Evolutionary conservation across 2,797 vertebrate species (phyloP), one percentile per base, ranked within the genome.

Genomic region (Pteronotus mesoamericanus): DNA sequence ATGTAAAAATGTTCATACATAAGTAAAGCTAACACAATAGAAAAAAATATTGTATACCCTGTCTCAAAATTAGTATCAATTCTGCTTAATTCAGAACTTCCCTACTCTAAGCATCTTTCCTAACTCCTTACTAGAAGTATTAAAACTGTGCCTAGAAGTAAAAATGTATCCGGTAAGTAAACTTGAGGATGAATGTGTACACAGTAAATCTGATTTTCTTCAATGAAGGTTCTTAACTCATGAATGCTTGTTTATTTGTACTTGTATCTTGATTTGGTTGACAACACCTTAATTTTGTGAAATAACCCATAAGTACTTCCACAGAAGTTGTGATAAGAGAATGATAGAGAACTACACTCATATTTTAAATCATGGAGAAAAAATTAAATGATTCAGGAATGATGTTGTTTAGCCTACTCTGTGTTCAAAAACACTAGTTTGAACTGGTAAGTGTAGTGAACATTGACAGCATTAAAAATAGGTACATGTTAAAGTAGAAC

Each of bases 61-160:
- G 15, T 77, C 51, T 91, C 85, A 96, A 95, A 37, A 96, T 96
- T 86, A 97, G 96, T 92, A 92, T 74, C 64, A 85, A 77, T 44
- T 87, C 91, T 87, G 90, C 89, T 72, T 98, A 96, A 94, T 51
- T 59, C 86, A 97, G 89, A 93, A 57, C 48, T 87, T 95, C 59
- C 26, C 37, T 93, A 48, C 82, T 51, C 78, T 80, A 91, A 92
- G 87, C 44, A 89, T 0, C 0, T 97, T 95, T 96, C 66, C 57
- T 85, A 78, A 92, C 46, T 86, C 96, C n/a, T 91, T 89, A 69
- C 37, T 61, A 22, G 71, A 97, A 96, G 88, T 89, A 82, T 95
- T 96, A 83, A 95, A 96, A 91, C 26, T 12, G 68, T 42, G 14
- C 96, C 96, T 96, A 79, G 34, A 72, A 69, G 12, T 26, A 89